Percentiles rank a stretch among this genome's conserved stretches.
Conservation (phyloP, 2,888 invertebrate genomes). For the Vanessa cardui region DNA sequence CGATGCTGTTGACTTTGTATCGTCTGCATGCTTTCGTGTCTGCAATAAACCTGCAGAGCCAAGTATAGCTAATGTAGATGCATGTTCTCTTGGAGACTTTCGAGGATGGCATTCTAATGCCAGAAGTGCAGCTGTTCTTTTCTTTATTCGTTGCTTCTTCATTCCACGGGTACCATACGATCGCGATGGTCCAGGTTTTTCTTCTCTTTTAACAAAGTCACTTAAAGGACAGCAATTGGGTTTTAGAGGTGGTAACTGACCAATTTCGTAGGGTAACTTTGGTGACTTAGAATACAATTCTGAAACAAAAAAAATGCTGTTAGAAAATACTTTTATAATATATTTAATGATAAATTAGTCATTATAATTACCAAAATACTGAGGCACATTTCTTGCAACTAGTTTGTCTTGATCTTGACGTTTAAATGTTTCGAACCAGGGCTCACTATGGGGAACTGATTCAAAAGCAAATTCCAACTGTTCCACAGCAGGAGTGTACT, state of each 20-base stretch:
- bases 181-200: slow-evolving; percentile 67
- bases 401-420: slow-evolving; percentile 89
- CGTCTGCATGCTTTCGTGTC: slow-evolving; percentile 73
- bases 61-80: slow-evolving; percentile 92
- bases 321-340: not conserved
- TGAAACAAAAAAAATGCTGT: slow-evolving; percentile 56
- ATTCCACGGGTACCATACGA: slow-evolving; percentile 72
- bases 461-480: slow-evolving; percentile 89
- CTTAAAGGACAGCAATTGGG: slow-evolving; percentile 80
- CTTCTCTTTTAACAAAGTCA: slow-evolving; percentile 72
- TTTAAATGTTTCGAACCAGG: slow-evolving; percentile 91
- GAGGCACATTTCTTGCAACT: slow-evolving; percentile 83
- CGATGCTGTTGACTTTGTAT: slow-evolving; percentile 73
- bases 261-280: slow-evolving; percentile 90
- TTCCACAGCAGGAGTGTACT: slow-evolving; percentile 80
- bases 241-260: slow-evolving; percentile 84
- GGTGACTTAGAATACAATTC: slow-evolving; percentile 84
- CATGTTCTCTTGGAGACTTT: slow-evolving; percentile 94
- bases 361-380: slow-evolving; percentile 78
- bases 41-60: slow-evolving; percentile 84
- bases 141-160: slow-evolving; percentile 66
- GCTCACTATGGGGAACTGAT: slow-evolving; percentile 86
- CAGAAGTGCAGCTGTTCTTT: slow-evolving; percentile 59
- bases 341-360: not conserved
- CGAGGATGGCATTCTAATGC: slow-evolving; percentile 85